A percentile compares a stretch with the other conserved stretches of the same genome.
Evolutionary conservation across 2,888 invertebrate species (phyloP).

Genomic region (Trissonchulus sp.): DNA sequence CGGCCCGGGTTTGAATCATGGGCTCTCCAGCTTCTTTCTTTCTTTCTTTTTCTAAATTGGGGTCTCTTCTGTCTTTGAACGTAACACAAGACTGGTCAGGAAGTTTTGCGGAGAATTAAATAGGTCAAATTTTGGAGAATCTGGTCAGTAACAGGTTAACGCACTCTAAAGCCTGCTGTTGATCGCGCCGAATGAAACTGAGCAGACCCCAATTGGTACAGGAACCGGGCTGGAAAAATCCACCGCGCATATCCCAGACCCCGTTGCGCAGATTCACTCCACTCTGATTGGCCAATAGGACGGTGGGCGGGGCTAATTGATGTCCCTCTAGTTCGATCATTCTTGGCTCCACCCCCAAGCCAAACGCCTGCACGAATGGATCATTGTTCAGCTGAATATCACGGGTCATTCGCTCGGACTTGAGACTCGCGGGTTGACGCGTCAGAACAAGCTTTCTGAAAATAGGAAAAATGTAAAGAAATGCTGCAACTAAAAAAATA

Average conservation of each 20-base stretch:
- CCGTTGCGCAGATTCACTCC: constrained; percentile 1
- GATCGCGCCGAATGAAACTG: not conserved
- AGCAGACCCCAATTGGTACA: not conserved
- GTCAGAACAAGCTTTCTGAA: constrained; percentile 18
- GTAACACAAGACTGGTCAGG: no score
- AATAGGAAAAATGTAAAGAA: no score
- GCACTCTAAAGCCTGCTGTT: not conserved
- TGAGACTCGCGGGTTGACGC: not conserved
- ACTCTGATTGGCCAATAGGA: not conserved
- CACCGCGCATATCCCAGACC: not conserved
- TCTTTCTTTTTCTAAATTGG: no score
- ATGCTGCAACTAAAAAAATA: no score
- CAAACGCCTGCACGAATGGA: constrained; percentile 15
- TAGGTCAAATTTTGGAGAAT: no score
- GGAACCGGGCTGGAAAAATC: not conserved
- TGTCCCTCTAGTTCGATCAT: not conserved
- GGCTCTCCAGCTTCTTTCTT: no score
- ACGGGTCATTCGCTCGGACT: not conserved
- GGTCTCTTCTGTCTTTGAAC: no score
- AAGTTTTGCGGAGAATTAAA: no score
- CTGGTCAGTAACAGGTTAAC: no score
- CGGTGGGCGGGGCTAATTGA: not conserved
- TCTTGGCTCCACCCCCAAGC: not conserved
- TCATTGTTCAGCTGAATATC: not conserved
- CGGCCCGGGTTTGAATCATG: no score